Evolutionary conservation across 2,113 vertebrate species (phyloP).

Genomic region (Datnioides undecimradiatus): DNA sequence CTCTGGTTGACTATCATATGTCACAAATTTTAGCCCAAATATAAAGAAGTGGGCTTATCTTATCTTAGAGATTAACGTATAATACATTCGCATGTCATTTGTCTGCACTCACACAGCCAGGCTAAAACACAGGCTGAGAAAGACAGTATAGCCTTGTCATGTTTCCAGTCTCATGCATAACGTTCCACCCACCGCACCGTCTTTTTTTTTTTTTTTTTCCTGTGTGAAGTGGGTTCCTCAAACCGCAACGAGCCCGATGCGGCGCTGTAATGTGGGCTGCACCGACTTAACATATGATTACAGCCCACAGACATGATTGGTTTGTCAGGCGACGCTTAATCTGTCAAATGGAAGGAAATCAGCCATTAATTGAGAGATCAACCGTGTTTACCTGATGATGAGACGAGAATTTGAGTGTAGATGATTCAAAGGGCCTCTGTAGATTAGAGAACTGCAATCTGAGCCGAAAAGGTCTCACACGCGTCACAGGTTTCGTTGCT

Average conservation of each 20-base stretch:
- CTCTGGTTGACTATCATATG: not conserved
- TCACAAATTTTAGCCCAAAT: not conserved
- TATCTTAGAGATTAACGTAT: not conserved
- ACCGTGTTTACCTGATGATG: not conserved
- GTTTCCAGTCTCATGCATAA: constrained; percentile 47
- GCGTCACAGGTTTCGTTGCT: not conserved
- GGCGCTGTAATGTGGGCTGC: constrained; percentile 45
- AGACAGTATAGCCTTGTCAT: constrained; percentile 20
- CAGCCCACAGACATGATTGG: constrained; percentile 31
- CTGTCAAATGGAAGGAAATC: constrained; percentile 14
- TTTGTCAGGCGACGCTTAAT: not conserved
- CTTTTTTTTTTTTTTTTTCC: constrained; percentile 35
- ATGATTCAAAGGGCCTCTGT: not conserved
- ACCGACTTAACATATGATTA: not conserved
- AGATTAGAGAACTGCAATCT: not conserved
- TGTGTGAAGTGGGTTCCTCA: constrained; percentile 62
- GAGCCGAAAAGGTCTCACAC: not conserved
- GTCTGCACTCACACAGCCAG: not conserved
- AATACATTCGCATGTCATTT: not conserved
- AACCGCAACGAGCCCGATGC: constrained; percentile 47
- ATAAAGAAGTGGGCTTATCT: not conserved
- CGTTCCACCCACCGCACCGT: constrained; percentile 42
- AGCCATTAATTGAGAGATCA: constrained; percentile 4
- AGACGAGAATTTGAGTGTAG: not conserved
- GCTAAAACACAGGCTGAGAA: not conserved